Evolutionary conservation across 1,140 invertebrate genomes (phyloP), one percentile per base, ranked within the genome.

Genomic region (Penaeus vannamei): DNA sequence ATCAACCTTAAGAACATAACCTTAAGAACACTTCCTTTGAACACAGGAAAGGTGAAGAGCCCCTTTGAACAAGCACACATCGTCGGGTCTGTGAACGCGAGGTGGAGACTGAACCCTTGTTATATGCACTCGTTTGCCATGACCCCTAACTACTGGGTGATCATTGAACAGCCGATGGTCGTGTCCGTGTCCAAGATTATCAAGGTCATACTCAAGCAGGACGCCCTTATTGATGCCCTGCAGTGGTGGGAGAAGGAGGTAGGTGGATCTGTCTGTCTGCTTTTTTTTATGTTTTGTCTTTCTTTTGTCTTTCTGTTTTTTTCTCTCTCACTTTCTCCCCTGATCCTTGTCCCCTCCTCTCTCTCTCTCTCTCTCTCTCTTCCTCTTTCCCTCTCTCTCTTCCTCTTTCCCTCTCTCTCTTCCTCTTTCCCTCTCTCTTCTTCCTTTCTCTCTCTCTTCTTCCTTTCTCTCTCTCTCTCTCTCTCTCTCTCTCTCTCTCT

Each of bases 91-190:
- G 89, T 90, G 81, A 53, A 32, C 5, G 89, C 81, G 29, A 86
- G 92, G 19, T 92, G 93, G 90, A 80, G 77, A 26, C 62, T 92
- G 46, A 90, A 92, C 64, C 92, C 92, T 19, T 90, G 91, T 64
- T 94, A 94, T 90, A 93, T 92, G 90, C 93, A 94, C 90, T 93
- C 93, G 80, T 94, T 94, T 91, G 91, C 91, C 46, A 92, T 94
- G 86, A 92, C 93, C 0, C 90, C 92, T 81, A 93, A 93, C 77
- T 93, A 93, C 90, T 92, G 92, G 77, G 90, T 93, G 10, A 91
- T 93, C 72, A 87, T 93, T 4, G 93, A 94, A 83, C 93, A 93
- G 77, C 92, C 93, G 3, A 82, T 93, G 17, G 88, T 90, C 23
- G 90, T 92, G 61, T 90, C 87, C 86, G 69, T 90, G 12, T 26